Percentiles rank a stretch among this genome's conserved stretches.
Conservation (phyloP, 2,113 vertebrate genomes). For the Colinus virginianus region DNA sequence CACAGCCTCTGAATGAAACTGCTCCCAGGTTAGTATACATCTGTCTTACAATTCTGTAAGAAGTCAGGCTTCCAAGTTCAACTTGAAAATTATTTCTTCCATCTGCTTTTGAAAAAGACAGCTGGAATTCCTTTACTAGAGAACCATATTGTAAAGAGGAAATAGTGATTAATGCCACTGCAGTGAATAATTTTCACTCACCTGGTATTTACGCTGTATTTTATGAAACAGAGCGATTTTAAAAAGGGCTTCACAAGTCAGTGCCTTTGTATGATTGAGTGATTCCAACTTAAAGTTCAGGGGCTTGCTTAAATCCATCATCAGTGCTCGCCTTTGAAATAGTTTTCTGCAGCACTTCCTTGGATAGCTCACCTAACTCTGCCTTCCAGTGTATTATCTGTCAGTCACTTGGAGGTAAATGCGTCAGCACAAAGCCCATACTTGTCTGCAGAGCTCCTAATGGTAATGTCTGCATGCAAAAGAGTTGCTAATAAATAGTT, state of each 20-base stretch:
- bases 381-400: neutral
- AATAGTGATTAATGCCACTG: neutral
- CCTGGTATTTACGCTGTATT: neutral
- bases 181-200: slow-evolving; percentile 6
- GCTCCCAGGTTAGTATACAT: slow-evolving; percentile 88
- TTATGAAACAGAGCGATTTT: neutral
- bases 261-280: neutral
- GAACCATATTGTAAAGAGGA: neutral
- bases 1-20: slow-evolving; percentile 96
- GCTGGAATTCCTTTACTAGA: slow-evolving; percentile 4
- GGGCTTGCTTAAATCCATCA: neutral
- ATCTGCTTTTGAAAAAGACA: neutral
- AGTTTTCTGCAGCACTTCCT: neutral
- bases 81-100: neutral
- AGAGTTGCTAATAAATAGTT: neutral
- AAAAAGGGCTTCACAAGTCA: slow-evolving; percentile 18
- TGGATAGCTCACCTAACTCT: neutral
- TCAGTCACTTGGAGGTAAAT: neutral
- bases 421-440: neutral
- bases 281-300: neutral
- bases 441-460: neutral
- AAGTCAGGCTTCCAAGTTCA: neutral
- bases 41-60: neutral
- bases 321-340: neutral
- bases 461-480: neutral